These are phyloP conservation scores for Podotricha telesiphe DNA, from an alignment of 2,888 invertebrate genomes.

Conservation along the genomic window DNA sequence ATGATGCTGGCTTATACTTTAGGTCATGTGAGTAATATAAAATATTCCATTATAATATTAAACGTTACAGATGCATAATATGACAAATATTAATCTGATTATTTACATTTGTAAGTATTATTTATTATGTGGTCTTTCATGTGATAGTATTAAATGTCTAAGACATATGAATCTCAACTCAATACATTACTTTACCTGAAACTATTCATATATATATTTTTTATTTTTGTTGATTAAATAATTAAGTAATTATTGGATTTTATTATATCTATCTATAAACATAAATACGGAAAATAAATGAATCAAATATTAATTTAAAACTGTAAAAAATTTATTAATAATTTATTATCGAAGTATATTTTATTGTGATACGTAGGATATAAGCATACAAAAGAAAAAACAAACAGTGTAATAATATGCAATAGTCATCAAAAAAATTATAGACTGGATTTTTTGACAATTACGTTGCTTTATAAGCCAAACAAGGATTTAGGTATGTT, in stretches of 20 bases:
- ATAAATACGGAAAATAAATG: neutral
- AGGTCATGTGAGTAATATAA: neutral
- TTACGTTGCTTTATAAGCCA: too few species aligned
- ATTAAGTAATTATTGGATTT: neutral
- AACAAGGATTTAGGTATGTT: too few species aligned
- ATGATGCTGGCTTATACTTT: neutral
- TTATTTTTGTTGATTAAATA: neutral
- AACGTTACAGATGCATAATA: slow-evolving; percentile 6
- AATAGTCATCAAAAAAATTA: too few species aligned
- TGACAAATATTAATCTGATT: neutral
- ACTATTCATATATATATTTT: neutral
- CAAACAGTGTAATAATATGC: too few species aligned
- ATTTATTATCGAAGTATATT: neutral
- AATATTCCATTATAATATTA: neutral
- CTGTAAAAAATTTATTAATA: too few species aligned
- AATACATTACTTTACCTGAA: neutral
- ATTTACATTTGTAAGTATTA: slow-evolving; percentile 19
- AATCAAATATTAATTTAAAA: neutral
- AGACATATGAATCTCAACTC: neutral
- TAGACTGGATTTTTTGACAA: too few species aligned
- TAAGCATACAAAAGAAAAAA: too few species aligned
- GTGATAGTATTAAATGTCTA: neutral
- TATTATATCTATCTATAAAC: neutral
- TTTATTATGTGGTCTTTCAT: neutral
- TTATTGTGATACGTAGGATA: too few species aligned